These are phyloP conservation scores for Bombyx huttoni DNA, from an alignment of 2,888 invertebrate genomes.

Conservation along the genomic window DNA sequence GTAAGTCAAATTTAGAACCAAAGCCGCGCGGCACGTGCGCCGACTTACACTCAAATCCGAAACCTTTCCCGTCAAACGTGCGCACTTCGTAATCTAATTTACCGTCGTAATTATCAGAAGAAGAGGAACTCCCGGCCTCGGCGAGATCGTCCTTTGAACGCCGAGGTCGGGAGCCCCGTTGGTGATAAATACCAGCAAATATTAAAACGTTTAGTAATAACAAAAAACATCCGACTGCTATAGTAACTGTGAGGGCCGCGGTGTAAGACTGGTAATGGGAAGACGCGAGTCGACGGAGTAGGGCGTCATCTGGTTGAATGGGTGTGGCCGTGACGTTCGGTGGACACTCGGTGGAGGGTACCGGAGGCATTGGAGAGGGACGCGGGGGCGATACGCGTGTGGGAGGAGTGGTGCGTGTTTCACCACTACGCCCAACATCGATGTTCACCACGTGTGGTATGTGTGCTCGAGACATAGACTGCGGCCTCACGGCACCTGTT, in stretches of 20 bases:
- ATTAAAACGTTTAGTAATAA: conserved; percentile 86
- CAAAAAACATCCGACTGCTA: conserved; percentile 88
- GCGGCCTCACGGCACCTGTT: conserved; percentile 82
- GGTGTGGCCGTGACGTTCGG: conserved; percentile 70
- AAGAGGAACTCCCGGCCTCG: conserved; percentile 80
- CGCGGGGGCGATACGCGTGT: conserved; percentile 58
- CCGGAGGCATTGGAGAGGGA: conserved; percentile 49
- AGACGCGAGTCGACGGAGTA: conserved; percentile 82
- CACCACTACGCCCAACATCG: conserved; percentile 34
- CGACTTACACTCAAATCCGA: conserved; percentile 72
- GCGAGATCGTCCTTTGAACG: conserved; percentile 84
- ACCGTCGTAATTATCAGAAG: conserved; percentile 75
- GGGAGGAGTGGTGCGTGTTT: conserved; percentile 43
- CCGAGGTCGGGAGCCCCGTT: conserved; percentile 80
- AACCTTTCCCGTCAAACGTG: conserved; percentile 68
- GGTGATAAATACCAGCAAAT: conserved; percentile 91
- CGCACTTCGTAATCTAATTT: conserved; percentile 69
- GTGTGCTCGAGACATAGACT: conserved; percentile 78
- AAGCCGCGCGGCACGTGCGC: conserved; percentile 62
- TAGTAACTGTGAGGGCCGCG: conserved; percentile 89
- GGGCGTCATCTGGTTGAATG: conserved; percentile 75
- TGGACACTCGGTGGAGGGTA: conserved; percentile 81
- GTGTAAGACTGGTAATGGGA: conserved; percentile 91
- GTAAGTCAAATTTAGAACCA: conserved; percentile 60
- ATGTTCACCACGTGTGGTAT: conserved; percentile 69